Conservation (phyloP, 1,140 invertebrate species). For the Panonychus citri region DNA sequence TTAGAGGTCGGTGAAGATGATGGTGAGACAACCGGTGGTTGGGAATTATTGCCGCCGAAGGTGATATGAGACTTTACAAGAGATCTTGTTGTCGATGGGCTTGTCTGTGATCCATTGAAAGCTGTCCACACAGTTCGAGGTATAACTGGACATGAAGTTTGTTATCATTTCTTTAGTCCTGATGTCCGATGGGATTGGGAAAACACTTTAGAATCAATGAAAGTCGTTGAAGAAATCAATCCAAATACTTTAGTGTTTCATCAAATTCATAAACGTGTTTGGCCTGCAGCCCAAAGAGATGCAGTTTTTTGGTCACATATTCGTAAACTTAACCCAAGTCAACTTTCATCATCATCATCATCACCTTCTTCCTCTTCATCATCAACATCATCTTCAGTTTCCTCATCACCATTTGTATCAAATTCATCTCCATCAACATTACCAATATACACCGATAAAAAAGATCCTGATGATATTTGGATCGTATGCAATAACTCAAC, state of each 20-base stretch:
- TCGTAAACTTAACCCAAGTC: constrained; percentile 18
- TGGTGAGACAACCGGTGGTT: constrained; percentile 39
- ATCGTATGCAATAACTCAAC: constrained; percentile 91
- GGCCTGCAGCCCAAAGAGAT: constrained; percentile 94
- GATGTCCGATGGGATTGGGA: constrained; percentile 94
- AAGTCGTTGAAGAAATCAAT: constrained; percentile 67
- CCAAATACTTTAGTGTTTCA: constrained; percentile 61
- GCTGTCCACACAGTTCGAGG: constrained; percentile 89
- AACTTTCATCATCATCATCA: not conserved
- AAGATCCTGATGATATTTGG: constrained; percentile 42
- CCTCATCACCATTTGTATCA: not conserved
- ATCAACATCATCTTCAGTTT: not conserved
- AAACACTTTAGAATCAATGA: constrained; percentile 76
- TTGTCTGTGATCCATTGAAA: constrained; percentile 92
- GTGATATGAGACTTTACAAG: constrained; percentile 95
- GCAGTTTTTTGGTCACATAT: constrained; percentile 98
- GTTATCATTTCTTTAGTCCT: constrained; percentile 92
- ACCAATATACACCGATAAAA: no score
- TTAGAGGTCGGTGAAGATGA: constrained; percentile 49
- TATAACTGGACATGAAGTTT: constrained; percentile 88
- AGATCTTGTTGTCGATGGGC: constrained; percentile 74
- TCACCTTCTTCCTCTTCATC: no score
- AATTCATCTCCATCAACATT: no score
- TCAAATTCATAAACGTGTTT: constrained; percentile 91
- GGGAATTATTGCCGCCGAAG: constrained; percentile 97